phyloP scores from a whole-genome alignment of 2,113 vertebrate genomes.

The Hypocryptadius cinnamomeus region DNA sequence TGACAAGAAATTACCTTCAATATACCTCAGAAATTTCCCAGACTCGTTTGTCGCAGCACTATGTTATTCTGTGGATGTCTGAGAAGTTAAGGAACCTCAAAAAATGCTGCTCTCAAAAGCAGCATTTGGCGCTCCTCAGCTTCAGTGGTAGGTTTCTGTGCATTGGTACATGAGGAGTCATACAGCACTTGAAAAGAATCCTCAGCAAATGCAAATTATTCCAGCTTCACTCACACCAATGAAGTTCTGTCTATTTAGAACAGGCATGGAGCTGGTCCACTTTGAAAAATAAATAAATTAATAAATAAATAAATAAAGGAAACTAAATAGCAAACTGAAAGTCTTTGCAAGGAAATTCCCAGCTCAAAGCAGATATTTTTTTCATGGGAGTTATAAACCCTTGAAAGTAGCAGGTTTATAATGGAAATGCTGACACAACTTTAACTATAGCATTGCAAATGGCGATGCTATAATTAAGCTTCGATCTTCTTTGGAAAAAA shows the following conservation, averaged over 20 bases:
- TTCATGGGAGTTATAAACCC: constrained; percentile 41
- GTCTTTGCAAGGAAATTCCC: constrained; percentile 27
- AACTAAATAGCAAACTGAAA: neutral
- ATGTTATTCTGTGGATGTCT: neutral
- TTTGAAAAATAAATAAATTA: neutral
- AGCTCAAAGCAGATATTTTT: constrained; percentile 36
- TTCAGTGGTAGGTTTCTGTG: neutral
- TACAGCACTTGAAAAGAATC: neutral
- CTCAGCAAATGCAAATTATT: neutral
- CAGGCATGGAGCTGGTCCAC: neutral
- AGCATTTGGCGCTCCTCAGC: neutral
- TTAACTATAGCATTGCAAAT: constrained; percentile 67
- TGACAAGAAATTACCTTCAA: neutral
- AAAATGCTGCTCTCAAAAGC: neutral
- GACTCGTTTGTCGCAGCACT: neutral
- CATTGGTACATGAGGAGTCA: neutral
- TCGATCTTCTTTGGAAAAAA: constrained; percentile 73
- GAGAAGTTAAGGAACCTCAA: neutral
- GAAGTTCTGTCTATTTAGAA: neutral
- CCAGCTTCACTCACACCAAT: neutral
- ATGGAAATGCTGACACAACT: constrained; percentile 65
- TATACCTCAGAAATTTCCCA: neutral
- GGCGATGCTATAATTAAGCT: constrained; percentile 74
- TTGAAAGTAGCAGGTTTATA: constrained; percentile 62
- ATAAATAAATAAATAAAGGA: neutral